Base-by-base conservation (phyloP, 2,888 invertebrate species). In the Rhyacophila evoluta region DNA sequence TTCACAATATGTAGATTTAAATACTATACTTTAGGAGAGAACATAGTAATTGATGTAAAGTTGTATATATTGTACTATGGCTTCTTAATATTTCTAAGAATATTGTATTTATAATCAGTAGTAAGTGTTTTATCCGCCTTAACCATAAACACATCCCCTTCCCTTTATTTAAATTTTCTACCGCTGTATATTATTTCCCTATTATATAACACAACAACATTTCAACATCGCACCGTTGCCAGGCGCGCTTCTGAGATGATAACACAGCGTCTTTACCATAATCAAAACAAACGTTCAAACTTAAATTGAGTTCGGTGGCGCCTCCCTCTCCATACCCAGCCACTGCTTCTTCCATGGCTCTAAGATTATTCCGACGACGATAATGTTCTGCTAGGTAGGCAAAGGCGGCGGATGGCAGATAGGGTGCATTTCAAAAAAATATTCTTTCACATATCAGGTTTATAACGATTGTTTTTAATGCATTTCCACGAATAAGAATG, bases 251-350 rank as follows among this genome's bases (percentile, higher is more conserved):
- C 55, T 55, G 55, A 55, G 55, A 55, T 55, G 55, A 55, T 55
- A 55, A 55, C 55, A 55, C 55, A 55, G 55, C 79, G 73, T 72
- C 79, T 77, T 79, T 79, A 79, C 79, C 75, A 78, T 81, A 81
- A 79, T 81, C 81, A 81, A 81, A 81, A 81, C 79, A 81, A 81
- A 81, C 81, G 81, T 72, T 67, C 79, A 71, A 81, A 81, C 81
- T 81, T 81, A 81, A 81, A 81, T 79, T 81, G 81, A 79, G 81
- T 79, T 81, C 79, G 72, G 79, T 72, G 79, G 79, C 79, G 75
- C 78, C 19, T 19, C 19, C 55, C 55, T 6, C 55, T 55, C 19
- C 25, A 15, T 4, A 6, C 29, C 55, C 55, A 15, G 15, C 55
- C 55, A 19, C 55, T 19, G 19, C 55, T 55, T 41, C 41, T 77